Base-by-base conservation (phyloP, 2,888 invertebrate species). In the Orthosia cruda region DNA sequence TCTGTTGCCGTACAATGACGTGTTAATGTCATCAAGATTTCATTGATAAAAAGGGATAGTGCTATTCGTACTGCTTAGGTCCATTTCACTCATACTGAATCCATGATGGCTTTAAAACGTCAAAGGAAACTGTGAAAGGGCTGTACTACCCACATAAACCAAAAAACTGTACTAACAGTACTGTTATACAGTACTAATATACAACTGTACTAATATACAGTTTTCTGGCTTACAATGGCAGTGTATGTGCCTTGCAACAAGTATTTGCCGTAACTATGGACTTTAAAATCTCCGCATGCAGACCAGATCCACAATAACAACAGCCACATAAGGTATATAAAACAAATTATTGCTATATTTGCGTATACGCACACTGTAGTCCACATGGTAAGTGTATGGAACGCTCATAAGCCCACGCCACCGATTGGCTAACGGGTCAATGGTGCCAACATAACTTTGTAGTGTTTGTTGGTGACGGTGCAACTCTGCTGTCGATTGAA, bases 311-410 rank as follows among this genome's bases (percentile, higher is more conserved):
- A 74, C 70, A 69, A 66, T 59, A 66, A 74, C 52, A 83, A 83
- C 73, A 69, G 69, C 26, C 69, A 62, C 62, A 62, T 65, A 63
- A n/a, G 49, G 83, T 72, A 65, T 69, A 64, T 57, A 65, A 68
- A 75, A 80, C 75, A 80, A 71, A 75, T 81, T 81, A 81, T 81
- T 84, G 81, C 85, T 81, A 81, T 84, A 32, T 58, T 68, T 65
- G 84, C 81, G 75, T 71, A 75, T 74, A 73, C 69, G 63, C 84
- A 64, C 63, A 74, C 62, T 74, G 66, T 73, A 58, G 69, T 69
- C 83, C 69, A 63, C 69, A 61, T 77, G 80, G 47, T 58, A 79
- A 71, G 57, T 78, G 23, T 61, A 68, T 57, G 32, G 55, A 77
- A 78, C 71, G 71, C 52, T 65, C 52, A 80, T 58, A 80, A 63